phyloP scores from a whole-genome alignment of 2,797 vertebrate species.

The Bradypus variegatus region DNA sequence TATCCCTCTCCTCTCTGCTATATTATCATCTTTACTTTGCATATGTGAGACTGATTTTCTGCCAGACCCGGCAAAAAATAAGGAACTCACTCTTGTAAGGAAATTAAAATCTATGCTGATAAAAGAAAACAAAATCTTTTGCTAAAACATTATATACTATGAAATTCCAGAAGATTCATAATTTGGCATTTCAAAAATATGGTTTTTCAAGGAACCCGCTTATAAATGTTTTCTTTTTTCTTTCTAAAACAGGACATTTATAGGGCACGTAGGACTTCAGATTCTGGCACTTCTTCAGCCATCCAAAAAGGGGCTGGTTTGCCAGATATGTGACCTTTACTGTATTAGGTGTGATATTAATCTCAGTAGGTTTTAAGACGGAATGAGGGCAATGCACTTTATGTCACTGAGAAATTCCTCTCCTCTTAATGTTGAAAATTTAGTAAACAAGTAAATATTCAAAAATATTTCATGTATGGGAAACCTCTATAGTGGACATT shows the following conservation, averaged over 20 bases:
- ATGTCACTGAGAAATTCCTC: not conserved
- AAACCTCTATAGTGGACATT: not conserved
- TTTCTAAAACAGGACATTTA: not conserved
- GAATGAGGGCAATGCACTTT: not conserved
- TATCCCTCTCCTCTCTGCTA: not conserved
- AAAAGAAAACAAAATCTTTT: not conserved
- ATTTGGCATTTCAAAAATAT: not conserved
- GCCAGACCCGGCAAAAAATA: not conserved
- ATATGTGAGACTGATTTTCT: not conserved
- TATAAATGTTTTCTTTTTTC: not conserved
- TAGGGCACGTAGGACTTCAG: not conserved
- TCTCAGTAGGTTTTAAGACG: not conserved
- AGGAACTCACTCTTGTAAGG: not conserved
- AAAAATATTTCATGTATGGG: not conserved
- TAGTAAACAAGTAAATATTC: not conserved
- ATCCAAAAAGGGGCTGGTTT: not conserved
- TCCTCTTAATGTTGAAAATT: not conserved
- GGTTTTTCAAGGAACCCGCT: not conserved
- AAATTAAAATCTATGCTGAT: not conserved
- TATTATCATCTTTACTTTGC: not conserved
- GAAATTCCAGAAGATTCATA: not conserved
- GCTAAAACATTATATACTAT: not conserved
- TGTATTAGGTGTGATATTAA: not conserved
- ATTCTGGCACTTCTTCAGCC: too few species aligned
- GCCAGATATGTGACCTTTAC: not conserved